phyloP scores from a whole-genome alignment of 2,888 invertebrate genomes.

The Apamea sordens region DNA sequence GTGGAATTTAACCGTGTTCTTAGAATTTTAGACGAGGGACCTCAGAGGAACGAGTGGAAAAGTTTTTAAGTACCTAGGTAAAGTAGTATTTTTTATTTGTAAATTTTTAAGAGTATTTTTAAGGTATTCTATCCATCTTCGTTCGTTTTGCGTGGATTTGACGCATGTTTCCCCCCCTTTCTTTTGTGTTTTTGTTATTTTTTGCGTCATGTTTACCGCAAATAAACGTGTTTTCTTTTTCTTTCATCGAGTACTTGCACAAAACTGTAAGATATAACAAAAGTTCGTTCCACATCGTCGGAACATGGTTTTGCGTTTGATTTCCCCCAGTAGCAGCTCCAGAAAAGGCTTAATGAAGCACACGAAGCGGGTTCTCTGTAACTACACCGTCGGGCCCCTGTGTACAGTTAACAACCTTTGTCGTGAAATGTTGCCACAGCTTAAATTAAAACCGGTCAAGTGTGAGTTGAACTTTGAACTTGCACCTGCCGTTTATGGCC shows the following conservation, averaged over 20 bases:
- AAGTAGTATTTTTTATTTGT: neutral
- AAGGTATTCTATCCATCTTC: neutral
- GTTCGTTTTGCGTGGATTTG: too few relatives aligned
- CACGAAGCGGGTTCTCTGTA: constrained; percentile 28
- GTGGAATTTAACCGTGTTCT: neutral
- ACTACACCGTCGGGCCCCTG: constrained; percentile 41
- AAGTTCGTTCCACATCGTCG: constrained; percentile 1
- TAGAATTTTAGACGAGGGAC: neutral
- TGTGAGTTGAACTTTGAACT: constrained; percentile 41
- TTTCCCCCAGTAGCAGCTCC: constrained; percentile 13
- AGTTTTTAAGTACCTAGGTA: neutral
- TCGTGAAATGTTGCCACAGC: constrained; percentile 56
- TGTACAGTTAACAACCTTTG: constrained; percentile 56
- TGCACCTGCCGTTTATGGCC: neutral
- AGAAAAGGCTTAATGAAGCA: constrained; percentile 68
- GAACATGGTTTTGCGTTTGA: constrained; percentile 29
- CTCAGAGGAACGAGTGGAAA: too few relatives aligned
- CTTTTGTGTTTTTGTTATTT: too few relatives aligned
- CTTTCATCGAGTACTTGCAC: neutral
- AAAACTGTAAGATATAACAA: constrained; percentile 4
- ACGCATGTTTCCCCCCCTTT: too few relatives aligned
- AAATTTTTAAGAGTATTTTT: neutral
- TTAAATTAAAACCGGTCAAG: constrained; percentile 60
- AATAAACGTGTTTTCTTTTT: too few relatives aligned
- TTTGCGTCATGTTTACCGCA: too few relatives aligned